Evolutionary conservation across 2,797 vertebrate species (phyloP), one percentile per base, ranked within the genome.

Genomic region (Cossypha caffra): DNA sequence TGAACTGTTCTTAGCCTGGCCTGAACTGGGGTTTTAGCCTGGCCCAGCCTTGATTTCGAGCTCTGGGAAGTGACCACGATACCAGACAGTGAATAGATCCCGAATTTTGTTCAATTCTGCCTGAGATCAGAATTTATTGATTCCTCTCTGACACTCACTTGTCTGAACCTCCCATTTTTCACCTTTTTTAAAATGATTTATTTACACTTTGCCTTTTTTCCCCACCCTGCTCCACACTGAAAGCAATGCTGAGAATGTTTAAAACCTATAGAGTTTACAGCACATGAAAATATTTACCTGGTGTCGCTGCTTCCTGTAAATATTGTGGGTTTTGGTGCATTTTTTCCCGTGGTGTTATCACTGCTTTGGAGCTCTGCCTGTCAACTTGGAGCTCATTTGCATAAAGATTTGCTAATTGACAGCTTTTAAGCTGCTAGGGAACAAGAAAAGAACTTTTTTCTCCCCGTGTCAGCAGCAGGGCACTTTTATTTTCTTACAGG

Each of bases 321-420:
- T 59, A 52, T 59, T 62, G 31, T 23, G 74, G 54, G 43, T 23
- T 17, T 79, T 51, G 63, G 38, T 72, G 69, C 24, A 0, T 79
- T 79, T 88, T 86, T 58, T 8, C 38, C 23, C 7, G 20, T 45
- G 58, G 47, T 81, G 63, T 29, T 88, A 15, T 52, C 84, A 15
- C 74, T 71, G 51, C 51, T 47, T 31, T 80, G 48, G 77, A 80
- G 67, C 51, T 90, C 55, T 95, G 86, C 86, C 88, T 92, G 92
- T 92, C 40, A 54, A 42, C 23, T 57, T 43, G 50, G 58, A 93
- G 86, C 75, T 21, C 66, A 55, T 89, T 95, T 95, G 40, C 71
- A 77, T 71, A 57, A 26, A 2, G 13, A 58, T 81, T 92, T 92
- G 62, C 48, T 96, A 94, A 96, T 93, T 94, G 87, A 47, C 63